These are phyloP conservation scores for Sinodicranocentrus sp. DNA, from an alignment of 2,888 invertebrate species.

Conservation along the genomic window DNA sequence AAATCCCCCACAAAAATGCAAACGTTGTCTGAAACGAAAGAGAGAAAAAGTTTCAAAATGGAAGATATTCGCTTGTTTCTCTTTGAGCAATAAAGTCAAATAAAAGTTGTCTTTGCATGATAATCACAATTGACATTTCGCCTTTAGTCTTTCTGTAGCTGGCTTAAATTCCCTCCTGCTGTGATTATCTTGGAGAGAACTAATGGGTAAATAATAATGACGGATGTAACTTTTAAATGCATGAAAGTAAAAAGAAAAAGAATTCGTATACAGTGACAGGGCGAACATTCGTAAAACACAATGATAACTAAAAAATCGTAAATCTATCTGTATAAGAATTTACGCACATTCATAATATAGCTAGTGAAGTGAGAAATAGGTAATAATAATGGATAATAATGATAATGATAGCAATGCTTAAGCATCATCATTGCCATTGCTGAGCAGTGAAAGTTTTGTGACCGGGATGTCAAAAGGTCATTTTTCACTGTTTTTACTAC, in stretches of 20 bases:
- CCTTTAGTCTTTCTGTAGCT: conserved; percentile 4
- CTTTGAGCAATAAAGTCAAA: conserved; percentile 25
- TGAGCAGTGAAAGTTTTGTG: conserved; percentile 47
- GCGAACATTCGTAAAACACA: background rate
- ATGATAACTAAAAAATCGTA: conserved; percentile 1
- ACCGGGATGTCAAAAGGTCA: conserved; percentile 50
- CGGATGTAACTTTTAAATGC: conserved; percentile 48
- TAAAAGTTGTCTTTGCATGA: conserved; percentile 14
- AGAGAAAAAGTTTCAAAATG: background rate
- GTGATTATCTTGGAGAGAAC: conserved; percentile 32
- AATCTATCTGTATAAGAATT: background rate
- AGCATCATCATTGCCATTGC: background rate
- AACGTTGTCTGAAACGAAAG: background rate
- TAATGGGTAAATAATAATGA: conserved; percentile 43
- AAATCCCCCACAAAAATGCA: background rate
- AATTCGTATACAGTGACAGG: too few species aligned
- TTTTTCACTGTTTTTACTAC: conserved; percentile 39
- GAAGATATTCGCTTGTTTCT: background rate
- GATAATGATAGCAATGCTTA: conserved; percentile 42
- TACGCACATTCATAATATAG: background rate
- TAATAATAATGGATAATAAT: conserved; percentile 46
- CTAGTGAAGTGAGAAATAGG: conserved; percentile 8
- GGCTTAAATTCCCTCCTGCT: conserved; percentile 38
- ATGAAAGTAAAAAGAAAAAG: conserved; percentile 15
- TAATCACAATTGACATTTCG: conserved; percentile 43